Evolutionary conservation across 2,113 vertebrate species (phyloP), one percentile per base, ranked within the genome.

Genomic region (Sander lucioperca): DNA sequence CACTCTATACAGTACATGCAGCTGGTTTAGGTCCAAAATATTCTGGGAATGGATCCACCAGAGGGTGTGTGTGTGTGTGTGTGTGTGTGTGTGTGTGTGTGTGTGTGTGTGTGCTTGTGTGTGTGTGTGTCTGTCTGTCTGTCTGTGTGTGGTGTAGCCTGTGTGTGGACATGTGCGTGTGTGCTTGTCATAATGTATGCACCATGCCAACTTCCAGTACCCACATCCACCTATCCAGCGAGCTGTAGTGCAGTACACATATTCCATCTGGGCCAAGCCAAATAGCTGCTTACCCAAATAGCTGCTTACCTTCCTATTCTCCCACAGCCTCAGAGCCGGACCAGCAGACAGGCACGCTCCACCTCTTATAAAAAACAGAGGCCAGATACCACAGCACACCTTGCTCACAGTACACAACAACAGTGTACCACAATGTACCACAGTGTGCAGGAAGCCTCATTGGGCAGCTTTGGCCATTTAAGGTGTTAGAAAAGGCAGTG

Each of bases 21-120:
- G 87, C 91, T 92, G 91, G 87, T 86, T 61, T 30, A 12, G 48
- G 51, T 91, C 89, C 91, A 92, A 88, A 90, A 82, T 82, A 86
- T 89, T 94, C 90, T 93, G 91, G 92, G 91, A 92, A 73, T 64
- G 82, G 68, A 63, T 91, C 94, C 94, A 94, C 76, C 50, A 76
- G 83, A 88, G 74, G 51, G 74, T 73, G 57, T 79, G 68, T 68
- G 56, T 54, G 69, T 58, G 54, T 57, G 48, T 56, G 54, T 73
- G 58, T 71, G 36, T 79, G 67, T 53, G 11, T 54, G 25, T 67
- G 30, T 77, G 69, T 71, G 36, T 68, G 82, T 87, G 63, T 19
- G 48, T 33, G 48, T 48, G 54, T 73, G 58, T 71, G 25, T 79
- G 77, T 53, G 6, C 25, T n/a, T 61, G 4, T 79, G 72, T 78